phyloP scores from a whole-genome alignment of 2,113 vertebrate species.

The Myanophis thanlyinensis region DNA sequence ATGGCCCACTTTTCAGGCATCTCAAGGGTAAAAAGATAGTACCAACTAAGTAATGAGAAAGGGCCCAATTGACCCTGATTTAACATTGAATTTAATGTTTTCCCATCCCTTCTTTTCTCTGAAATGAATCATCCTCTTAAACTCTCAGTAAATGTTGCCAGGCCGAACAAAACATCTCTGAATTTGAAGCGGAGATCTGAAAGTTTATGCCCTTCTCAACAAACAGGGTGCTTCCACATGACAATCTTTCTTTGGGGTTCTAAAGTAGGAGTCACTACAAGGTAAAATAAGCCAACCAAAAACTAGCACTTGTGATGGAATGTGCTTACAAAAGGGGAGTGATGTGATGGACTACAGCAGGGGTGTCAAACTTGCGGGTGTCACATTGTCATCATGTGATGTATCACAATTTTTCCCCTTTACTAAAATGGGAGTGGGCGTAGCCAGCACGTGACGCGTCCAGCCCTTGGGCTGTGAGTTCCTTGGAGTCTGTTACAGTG shows the following conservation, averaged over 20 bases:
- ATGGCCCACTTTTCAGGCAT: background rate
- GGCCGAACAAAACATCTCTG: no score
- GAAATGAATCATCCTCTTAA: background rate
- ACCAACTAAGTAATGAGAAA: background rate
- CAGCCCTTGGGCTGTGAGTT: no score
- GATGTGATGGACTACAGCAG: background rate
- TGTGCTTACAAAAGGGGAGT: background rate
- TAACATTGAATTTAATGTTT: conserved; percentile 3
- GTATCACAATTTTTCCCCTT: no score
- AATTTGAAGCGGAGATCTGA: background rate
- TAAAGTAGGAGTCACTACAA: background rate
- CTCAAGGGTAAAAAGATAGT: background rate
- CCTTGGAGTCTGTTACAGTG: background rate
- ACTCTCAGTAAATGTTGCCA: background rate
- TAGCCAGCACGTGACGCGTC: no score
- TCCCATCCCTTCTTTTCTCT: background rate
- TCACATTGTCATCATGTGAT: no score
- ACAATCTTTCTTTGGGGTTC: background rate
- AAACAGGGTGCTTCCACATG: background rate
- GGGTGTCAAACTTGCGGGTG: no score
- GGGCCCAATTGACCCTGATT: background rate
- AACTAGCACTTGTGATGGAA: background rate
- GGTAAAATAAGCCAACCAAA: background rate
- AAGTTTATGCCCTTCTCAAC: background rate
- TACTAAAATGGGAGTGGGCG: no score